These are phyloP conservation scores for Standfussiana lucernea DNA, from an alignment of 2,888 invertebrate species.

Conservation along the genomic window DNA sequence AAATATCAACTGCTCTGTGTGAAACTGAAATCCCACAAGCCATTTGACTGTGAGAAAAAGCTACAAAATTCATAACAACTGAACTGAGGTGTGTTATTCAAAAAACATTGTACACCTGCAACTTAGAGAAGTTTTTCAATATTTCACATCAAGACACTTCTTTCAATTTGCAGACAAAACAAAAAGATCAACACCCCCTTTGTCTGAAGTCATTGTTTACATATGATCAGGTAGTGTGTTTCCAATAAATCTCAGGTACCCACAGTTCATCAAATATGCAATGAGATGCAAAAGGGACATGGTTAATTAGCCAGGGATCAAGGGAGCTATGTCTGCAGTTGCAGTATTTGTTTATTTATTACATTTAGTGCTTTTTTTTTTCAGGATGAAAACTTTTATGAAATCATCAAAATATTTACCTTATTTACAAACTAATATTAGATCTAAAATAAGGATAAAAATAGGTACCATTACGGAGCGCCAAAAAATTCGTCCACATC, in stretches of 20 bases:
- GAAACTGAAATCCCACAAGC: not conserved
- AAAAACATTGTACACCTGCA: not conserved
- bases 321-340: not conserved
- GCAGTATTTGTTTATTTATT: not conserved
- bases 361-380: too few species aligned
- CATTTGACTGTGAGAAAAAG: not conserved
- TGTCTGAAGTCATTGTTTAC: conserved; percentile 25
- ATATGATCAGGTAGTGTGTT: conserved; percentile 6
- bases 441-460: too few species aligned
- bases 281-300: not conserved
- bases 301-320: not conserved
- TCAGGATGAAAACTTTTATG: too few species aligned
- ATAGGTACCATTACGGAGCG: too few species aligned
- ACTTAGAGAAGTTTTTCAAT: not conserved
- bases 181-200: conserved; percentile 25
- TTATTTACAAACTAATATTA: too few species aligned
- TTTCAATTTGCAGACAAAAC: not conserved
- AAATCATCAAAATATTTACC: too few species aligned
- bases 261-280: not conserved
- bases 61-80: not conserved
- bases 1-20: not conserved
- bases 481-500: too few species aligned
- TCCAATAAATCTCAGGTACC: conserved; percentile 7
- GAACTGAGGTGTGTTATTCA: not conserved
- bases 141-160: not conserved